Evolutionary conservation across 2,888 invertebrate species (phyloP).

Genomic region (Leucoma salicis): DNA sequence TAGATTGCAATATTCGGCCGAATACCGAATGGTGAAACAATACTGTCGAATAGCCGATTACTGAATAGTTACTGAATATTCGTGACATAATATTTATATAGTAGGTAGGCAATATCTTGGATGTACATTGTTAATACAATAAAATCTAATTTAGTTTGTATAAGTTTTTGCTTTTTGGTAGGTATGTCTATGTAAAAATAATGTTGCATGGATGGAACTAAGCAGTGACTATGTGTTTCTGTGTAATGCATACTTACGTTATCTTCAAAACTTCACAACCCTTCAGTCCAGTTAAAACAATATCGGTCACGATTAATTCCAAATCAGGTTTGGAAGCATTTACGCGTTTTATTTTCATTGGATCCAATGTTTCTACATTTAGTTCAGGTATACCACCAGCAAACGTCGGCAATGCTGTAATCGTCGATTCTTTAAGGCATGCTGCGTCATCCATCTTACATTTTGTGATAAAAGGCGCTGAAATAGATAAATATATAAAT

Average conservation of each 20-base stretch:
- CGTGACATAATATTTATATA: too few relatives aligned
- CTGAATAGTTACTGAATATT: too few relatives aligned
- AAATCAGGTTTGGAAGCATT: slow-evolving; percentile 48
- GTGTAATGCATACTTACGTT: background rate
- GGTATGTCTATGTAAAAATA: too few relatives aligned
- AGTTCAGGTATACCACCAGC: slow-evolving; percentile 46
- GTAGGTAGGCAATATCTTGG: too few relatives aligned
- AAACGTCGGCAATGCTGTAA: slow-evolving; percentile 36
- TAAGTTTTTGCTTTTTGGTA: too few relatives aligned
- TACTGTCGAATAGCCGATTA: too few relatives aligned
- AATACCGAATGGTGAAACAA: too few relatives aligned
- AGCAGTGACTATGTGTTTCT: too few relatives aligned
- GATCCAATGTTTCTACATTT: slow-evolving; percentile 46
- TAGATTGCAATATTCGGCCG: too few relatives aligned
- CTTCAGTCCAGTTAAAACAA: slow-evolving; percentile 44
- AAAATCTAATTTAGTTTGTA: too few relatives aligned
- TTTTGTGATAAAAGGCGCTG: slow-evolving; percentile 47
- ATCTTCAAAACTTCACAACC: slow-evolving; percentile 31
- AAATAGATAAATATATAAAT: background rate
- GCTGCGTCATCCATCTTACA: slow-evolving; percentile 50
- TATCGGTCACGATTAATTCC: slow-evolving; percentile 41
- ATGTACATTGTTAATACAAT: too few relatives aligned
- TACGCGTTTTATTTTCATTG: slow-evolving; percentile 40
- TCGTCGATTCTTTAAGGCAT: slow-evolving; percentile 46
- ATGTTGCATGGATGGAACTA: too few relatives aligned